Conservation (phyloP, 2,797 vertebrate genomes). For the Falco cherrug region DNA sequence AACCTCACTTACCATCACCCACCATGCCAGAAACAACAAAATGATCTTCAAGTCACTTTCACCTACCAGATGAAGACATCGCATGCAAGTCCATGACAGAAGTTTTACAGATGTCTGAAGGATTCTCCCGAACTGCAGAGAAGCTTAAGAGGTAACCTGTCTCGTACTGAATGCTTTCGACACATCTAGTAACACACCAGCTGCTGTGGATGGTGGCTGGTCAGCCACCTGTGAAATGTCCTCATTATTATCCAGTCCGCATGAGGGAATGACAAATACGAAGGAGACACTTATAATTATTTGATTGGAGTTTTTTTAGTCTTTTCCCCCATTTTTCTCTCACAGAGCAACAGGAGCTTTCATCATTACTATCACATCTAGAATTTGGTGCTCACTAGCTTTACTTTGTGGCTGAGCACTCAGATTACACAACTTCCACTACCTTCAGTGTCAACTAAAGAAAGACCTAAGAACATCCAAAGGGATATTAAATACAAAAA, state of each 20-base stretch:
- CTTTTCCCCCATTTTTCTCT: background rate
- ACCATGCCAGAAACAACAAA: background rate
- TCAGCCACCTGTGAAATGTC: background rate
- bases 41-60: background rate
- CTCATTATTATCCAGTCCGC: background rate
- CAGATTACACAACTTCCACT: background rate
- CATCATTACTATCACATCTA: background rate
- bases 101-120: background rate
- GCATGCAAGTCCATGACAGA: background rate
- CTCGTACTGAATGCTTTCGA: background rate
- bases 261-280: background rate
- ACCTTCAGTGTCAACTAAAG: background rate
- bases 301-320: background rate
- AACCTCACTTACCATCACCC: background rate
- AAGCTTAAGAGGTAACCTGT: background rate
- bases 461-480: background rate
- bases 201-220: background rate
- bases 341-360: background rate
- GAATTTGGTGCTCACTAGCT: background rate
- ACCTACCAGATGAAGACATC: background rate
- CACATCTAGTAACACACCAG: background rate
- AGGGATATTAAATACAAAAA: background rate
- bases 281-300: background rate
- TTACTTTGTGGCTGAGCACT: background rate
- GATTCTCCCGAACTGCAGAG: background rate